Percentiles rank a stretch among this genome's conserved stretches.
Conservation (phyloP, 2,797 vertebrate genomes). For the Lates japonicus region DNA sequence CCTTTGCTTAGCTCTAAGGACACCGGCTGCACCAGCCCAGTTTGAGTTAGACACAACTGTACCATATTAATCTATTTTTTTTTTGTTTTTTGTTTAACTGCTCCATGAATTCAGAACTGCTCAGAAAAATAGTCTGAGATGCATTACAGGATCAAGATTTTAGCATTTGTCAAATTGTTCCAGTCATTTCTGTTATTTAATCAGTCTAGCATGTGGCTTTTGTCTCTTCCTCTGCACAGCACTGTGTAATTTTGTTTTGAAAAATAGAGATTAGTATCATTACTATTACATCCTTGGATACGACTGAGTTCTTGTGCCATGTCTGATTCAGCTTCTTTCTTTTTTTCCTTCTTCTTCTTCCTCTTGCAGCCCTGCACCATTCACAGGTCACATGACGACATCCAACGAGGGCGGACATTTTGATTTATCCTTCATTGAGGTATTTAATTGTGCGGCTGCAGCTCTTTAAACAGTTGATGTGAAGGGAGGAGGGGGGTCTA, state of each 20-base stretch:
- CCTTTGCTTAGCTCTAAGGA: not conserved
- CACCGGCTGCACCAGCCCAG: not conserved
- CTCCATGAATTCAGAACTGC: not conserved
- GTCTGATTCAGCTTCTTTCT: not conserved
- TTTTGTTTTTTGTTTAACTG: not conserved
- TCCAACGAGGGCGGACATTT: conserved; percentile 1
- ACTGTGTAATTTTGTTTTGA: conserved; percentile 9
- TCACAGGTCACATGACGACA: not conserved
- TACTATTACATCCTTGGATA: conserved; percentile 11
- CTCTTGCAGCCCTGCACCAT: too few relatives aligned
- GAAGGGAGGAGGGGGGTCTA: too few relatives aligned
- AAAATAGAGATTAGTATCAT: conserved; percentile 11
- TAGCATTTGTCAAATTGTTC: not conserved
- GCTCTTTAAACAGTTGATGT: conserved; percentile 29
- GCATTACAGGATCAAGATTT: not conserved
- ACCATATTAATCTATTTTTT: not conserved
- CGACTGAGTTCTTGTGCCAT: not conserved
- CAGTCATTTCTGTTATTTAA: not conserved
- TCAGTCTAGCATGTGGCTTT: not conserved
- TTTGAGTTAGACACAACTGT: not conserved
- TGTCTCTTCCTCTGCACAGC: not conserved
- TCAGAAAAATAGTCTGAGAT: not conserved
- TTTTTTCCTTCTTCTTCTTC: not conserved
- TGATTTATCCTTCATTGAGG: conserved; percentile 9
- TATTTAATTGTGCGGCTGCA: conserved; percentile 36